Conservation (phyloP, 2,113 vertebrate species). For the Antigone vipio region DNA sequence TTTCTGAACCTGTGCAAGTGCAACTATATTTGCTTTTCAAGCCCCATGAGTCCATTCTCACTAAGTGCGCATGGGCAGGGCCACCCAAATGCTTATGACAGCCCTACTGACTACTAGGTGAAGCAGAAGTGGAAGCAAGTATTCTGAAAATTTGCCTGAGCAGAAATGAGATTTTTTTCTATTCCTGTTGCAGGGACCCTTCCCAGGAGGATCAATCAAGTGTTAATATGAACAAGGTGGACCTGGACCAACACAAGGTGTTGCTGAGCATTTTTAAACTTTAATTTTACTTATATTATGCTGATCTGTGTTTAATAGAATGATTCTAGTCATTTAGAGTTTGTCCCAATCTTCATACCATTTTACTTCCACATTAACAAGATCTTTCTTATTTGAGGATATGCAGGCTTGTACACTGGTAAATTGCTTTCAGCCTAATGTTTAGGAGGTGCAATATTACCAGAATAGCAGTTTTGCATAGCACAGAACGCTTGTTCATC, state of each 20-base stretch:
- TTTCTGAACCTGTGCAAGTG: not conserved
- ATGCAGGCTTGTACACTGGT: not conserved
- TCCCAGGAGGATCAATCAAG: not conserved
- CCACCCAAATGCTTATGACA: not conserved
- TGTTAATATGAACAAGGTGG: not conserved
- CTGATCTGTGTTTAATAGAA: not conserved
- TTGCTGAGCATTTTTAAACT: not conserved
- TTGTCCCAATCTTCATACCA: not conserved
- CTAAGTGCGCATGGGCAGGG: fast-evolving
- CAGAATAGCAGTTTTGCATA: not conserved
- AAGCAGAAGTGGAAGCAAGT: not conserved
- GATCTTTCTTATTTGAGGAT: not conserved
- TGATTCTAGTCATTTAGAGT: not conserved
- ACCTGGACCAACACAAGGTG: not conserved
- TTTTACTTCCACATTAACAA: not conserved
- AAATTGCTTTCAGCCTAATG: not conserved
- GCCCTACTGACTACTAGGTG: not conserved
- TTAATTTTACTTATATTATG: not conserved
- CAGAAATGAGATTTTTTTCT: not conserved
- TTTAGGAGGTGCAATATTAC: not conserved
- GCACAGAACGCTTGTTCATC: not conserved
- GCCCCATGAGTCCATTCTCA: not conserved
- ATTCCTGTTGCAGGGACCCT: not conserved
- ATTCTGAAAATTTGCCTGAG: not conserved
- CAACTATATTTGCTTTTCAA: not conserved